These are phyloP conservation scores for Epinephelus moara DNA, from an alignment of 2,113 vertebrate species.

Conservation along the genomic window DNA sequence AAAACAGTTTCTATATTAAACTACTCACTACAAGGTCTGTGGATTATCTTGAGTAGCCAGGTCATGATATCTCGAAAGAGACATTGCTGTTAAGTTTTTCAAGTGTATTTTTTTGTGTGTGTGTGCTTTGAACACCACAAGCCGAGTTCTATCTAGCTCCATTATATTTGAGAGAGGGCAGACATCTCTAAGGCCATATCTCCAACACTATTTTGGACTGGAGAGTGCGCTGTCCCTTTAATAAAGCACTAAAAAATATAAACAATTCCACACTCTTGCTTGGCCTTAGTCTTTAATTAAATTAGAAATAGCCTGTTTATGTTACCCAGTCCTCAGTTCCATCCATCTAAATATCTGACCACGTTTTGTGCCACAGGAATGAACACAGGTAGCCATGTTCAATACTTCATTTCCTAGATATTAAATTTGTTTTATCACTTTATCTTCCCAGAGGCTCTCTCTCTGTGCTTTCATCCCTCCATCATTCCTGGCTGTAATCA, in stretches of 20 bases:
- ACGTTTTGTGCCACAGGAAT: constrained; percentile 22
- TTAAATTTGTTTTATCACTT: constrained; percentile 53
- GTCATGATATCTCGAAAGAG: too few species aligned
- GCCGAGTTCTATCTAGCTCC: too few species aligned
- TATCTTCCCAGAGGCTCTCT: constrained; percentile 47
- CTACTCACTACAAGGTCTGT: too few species aligned
- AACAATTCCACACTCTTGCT: neutral
- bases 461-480: constrained; percentile 57
- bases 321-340: neutral
- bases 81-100: too few species aligned
- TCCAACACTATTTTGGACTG: too few species aligned
- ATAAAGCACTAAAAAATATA: neutral
- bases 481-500: constrained; percentile 54
- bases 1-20: too few species aligned
- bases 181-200: too few species aligned
- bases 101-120: too few species aligned
- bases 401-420: constrained; percentile 77
- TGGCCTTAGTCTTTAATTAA: neutral
- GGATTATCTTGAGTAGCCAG: too few species aligned
- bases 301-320: constrained; percentile 16
- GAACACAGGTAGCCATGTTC: constrained; percentile 46
- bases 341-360: constrained; percentile 20
- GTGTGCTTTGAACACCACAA: too few species aligned
- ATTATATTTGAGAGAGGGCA: too few species aligned
- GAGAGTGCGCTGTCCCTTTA: too few species aligned